Base-by-base conservation (phyloP, 2,113 vertebrate species). In the Aptenodytes forsteri region DNA sequence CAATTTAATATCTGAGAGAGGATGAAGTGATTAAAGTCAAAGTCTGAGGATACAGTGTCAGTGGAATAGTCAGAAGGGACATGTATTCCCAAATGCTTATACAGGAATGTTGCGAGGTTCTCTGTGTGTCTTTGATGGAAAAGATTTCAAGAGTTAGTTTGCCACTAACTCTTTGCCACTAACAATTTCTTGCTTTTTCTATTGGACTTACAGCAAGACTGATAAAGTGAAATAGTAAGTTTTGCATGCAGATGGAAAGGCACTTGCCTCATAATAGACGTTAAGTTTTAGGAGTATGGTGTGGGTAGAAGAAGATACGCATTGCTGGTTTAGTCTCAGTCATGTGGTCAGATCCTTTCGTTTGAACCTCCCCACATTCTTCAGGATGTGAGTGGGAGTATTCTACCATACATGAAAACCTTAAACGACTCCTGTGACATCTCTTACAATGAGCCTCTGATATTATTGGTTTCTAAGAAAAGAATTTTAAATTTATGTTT, bases 321-420 rank as follows among this genome's bases (percentile, higher is more conserved):
- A 26, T 47, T 92, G 73, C 80, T 94, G 80, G 83, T 91, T 93
- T 95, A 82, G 77, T 64, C 72, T 71, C 73, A 94, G 80, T 83
- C 55, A 30, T 94, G 82, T 89, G 92, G 90, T 96, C 89, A 96
- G 69, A 91, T 75, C 80, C 86, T 87, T 87, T 95, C 94, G 86
- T 91, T 93, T 96, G 83, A 95, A 81, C 69, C 38, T 92, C 73
- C 54, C 56, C 44, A 76, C 86, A 54, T 92, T 97, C 72, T 92
- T 93, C 91, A 96, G 96, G 91, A 92, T 96, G 86, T 91, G 90
- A 93, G 94, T 96, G 86, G 91, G 95, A 96, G 94, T 93, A n/a
- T 66, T 88, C 75, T 80, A 16, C 75, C 42, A 38, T 83, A 69
- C 16, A 36, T 26, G 38, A 88, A 73, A 96, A 92, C 83, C 69